Conservation (phyloP, 2,888 invertebrate genomes). For the Halictus quadricinctus region DNA sequence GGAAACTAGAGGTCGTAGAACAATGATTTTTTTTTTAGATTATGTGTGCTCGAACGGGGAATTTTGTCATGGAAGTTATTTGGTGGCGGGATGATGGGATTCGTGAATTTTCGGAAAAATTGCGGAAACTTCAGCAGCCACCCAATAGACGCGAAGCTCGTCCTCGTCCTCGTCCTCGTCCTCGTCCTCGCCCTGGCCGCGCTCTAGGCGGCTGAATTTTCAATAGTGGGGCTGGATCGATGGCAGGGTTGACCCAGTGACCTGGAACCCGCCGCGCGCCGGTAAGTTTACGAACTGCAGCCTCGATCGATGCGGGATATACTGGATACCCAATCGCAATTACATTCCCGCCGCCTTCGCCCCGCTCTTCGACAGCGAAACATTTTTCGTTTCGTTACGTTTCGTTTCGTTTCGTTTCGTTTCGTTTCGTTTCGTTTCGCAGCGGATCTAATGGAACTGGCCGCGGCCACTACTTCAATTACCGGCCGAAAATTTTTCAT, state of each 20-base stretch:
- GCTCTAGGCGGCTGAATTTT: constrained; percentile 66
- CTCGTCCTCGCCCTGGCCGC: constrained; percentile 7
- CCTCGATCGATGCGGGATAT: constrained; percentile 63
- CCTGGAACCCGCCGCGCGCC: constrained; percentile 68
- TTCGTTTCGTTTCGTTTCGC: constrained; percentile 10
- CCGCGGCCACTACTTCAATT: neutral
- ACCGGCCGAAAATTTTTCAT: neutral
- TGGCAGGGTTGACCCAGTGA: constrained; percentile 75
- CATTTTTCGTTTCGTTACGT: constrained; percentile 11
- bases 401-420: constrained; percentile 6
- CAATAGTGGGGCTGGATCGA: constrained; percentile 71
- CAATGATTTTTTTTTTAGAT: neutral
- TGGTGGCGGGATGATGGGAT: neutral
- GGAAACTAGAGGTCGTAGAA: neutral
- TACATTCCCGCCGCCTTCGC: constrained; percentile 39
- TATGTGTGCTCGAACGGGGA: neutral
- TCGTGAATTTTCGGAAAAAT: neutral
- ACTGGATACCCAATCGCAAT: constrained; percentile 57
- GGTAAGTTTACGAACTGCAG: constrained; percentile 67
- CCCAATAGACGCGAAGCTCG: neutral
- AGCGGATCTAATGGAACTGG: constrained; percentile 12
- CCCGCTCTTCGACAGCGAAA: neutral
- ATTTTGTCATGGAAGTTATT: neutral
- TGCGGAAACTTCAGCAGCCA: neutral
- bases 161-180: neutral